Evolutionary conservation across 2,797 vertebrate species (phyloP), one percentile per base, ranked within the genome.

Genomic region (Otus scops): DNA sequence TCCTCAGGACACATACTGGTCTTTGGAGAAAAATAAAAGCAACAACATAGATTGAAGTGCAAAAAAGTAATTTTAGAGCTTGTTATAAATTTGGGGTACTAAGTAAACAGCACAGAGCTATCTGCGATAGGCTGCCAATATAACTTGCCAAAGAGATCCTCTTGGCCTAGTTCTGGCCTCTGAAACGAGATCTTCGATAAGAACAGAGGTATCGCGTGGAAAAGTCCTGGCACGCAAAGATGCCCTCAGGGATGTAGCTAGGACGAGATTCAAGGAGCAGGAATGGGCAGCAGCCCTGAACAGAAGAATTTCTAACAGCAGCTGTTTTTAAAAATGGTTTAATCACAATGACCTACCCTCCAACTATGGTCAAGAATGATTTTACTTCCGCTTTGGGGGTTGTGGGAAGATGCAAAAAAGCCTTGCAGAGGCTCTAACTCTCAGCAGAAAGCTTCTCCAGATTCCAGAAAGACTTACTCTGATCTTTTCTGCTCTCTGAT

Each of bases 11-110:
- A 56, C 76, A 34, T 10, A 50, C 39, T 4, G 69, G 54, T 77
- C 87, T 95, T 93, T 10, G 39, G 85, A 95, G 73, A 68, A 92
- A 89, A 95, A 93, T 5, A 88, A 78, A 91, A 78, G 54, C 50
- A 88, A 64, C n/a, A 73, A 30, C 16, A 71, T 1, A 54, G 70
- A 88, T 26, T 32, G 41, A 90, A 92, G 43, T 23, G 51, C 59
- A 88, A 82, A 79, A 34, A 70, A 39, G 51, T 41, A 43, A 70
- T 87, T 76, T 82, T 14, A 85, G 78, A 85, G 81, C 41, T 70
- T 69, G 21, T 63, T 76, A 63, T 24, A 57, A 88, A 87, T 77
- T 60, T 69, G 60, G 84, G 48, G 74, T 47, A 70, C 36, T 48
- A 76, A 84, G 63, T 30, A 82, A 88, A 76, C 39, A 74, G 51